A percentile compares a stretch with the other conserved stretches of the same genome.
phyloP scores from a whole-genome alignment of 1,140 invertebrate species.

The Ruditapes philippinarum region DNA sequence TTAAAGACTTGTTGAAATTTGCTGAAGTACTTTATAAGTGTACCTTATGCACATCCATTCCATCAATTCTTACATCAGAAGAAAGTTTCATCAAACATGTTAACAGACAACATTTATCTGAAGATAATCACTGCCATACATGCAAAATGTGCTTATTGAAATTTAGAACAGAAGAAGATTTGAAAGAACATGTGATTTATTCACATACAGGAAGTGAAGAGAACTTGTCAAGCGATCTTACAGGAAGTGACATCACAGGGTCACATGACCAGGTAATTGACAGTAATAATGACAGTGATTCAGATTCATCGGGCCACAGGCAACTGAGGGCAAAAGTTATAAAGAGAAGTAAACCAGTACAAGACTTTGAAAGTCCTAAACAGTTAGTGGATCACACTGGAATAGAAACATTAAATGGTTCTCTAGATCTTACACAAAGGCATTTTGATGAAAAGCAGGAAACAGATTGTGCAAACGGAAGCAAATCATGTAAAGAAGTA shows the following conservation, averaged over 20 bases:
- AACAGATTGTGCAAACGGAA: constrained; percentile 10
- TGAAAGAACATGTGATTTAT: constrained; percentile 72
- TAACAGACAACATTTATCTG: constrained; percentile 74
- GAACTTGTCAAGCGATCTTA: constrained; percentile 42
- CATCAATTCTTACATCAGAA: constrained; percentile 80
- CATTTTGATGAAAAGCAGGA: constrained; percentile 8
- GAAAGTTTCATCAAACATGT: constrained; percentile 79
- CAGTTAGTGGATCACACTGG: constrained; percentile 62
- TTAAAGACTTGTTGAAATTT: constrained; percentile 78
- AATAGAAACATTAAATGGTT: constrained; percentile 55
- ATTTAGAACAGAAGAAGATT: constrained; percentile 79
- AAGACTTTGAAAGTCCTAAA: constrained; percentile 60
- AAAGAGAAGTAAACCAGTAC: constrained; percentile 42
- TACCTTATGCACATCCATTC: constrained; percentile 79
- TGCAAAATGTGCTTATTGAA: constrained; percentile 75
- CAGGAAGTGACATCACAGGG: constrained; percentile 60
- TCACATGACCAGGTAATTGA: constrained; percentile 39
- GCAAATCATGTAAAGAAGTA: background rate
- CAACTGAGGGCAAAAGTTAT: constrained; percentile 41
- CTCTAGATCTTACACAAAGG: constrained; percentile 40
- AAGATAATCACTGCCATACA: constrained; percentile 44
- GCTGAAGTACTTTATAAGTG: constrained; percentile 84
- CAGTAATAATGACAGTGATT: constrained; percentile 62
- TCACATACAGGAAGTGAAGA: constrained; percentile 34
- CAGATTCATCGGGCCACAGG: constrained; percentile 61